Conservation (phyloP, 2,797 vertebrate genomes). For the Numenius phaeopus region DNA sequence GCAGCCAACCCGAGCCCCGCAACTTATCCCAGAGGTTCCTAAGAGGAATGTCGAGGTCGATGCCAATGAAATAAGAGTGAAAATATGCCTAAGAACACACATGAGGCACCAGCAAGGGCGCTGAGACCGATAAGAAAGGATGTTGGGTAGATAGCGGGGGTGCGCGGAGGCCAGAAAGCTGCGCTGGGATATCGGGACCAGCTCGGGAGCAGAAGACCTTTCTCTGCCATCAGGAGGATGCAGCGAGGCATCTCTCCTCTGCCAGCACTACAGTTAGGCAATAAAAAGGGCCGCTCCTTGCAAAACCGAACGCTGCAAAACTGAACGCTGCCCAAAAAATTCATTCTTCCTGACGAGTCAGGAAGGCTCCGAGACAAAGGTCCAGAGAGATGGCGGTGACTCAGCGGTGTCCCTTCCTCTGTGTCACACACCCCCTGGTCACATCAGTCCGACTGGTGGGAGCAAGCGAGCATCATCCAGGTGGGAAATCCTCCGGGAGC, state of each 20-base stretch:
- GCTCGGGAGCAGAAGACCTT: not conserved
- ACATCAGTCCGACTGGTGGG: not conserved
- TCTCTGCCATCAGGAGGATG: not conserved
- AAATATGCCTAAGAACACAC: not conserved
- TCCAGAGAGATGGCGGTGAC: not conserved
- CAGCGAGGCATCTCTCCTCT: fast-evolving
- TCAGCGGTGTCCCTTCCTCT: not conserved
- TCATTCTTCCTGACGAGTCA: fast-evolving
- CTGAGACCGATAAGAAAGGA: not conserved
- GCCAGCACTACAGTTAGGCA: not conserved
- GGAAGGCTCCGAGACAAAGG: not conserved
- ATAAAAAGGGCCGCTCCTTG: not conserved
- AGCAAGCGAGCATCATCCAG: too few species aligned
- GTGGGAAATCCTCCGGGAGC: not conserved
- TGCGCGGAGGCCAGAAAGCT: fast-evolving
- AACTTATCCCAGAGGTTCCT: not conserved
- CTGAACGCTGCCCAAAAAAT: fast-evolving
- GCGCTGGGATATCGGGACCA: fast-evolving
- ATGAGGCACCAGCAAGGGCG: not conserved
- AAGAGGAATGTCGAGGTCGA: not conserved
- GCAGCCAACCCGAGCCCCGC: not conserved
- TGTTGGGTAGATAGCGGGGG: too few species aligned
- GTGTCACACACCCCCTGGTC: not conserved
- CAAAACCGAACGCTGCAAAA: fast-evolving
- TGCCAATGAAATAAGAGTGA: fast-evolving